Conservation (phyloP, 2,113 vertebrate genomes). For the Ictalurus punctatus region DNA sequence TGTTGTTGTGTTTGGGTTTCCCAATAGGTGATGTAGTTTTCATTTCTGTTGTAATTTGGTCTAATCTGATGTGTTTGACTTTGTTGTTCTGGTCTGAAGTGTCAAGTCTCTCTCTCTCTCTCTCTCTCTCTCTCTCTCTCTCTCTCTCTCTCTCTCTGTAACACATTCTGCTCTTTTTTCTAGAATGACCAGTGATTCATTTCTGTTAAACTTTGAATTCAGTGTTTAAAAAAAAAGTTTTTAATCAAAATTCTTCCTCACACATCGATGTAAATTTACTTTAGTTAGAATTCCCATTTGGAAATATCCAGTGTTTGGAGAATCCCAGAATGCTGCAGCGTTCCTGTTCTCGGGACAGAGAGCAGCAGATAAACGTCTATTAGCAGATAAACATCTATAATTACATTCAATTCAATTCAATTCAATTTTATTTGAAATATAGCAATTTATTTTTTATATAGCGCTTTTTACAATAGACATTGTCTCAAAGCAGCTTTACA, state of each 20-base stretch:
- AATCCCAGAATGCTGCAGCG: not conserved
- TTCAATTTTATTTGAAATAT: no score
- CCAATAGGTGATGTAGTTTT: no score
- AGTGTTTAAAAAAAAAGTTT: not conserved
- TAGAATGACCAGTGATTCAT: not conserved
- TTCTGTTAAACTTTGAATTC: not conserved
- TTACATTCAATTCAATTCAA: no score
- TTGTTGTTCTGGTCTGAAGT: no score
- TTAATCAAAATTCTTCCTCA: not conserved
- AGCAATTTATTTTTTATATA: no score
- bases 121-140: not conserved
- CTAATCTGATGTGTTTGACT: no score
- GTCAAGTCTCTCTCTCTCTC: not conserved
- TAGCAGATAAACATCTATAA: not conserved
- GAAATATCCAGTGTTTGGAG: not conserved
- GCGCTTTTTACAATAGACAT: no score
- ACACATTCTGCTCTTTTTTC: not conserved
- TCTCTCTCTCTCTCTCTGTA: not conserved
- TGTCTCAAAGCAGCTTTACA: no score
- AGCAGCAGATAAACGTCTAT: not conserved
- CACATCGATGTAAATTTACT: not conserved
- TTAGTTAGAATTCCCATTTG: not conserved
- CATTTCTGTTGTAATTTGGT: no score
- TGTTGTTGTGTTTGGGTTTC: no score
- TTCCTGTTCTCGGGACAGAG: not conserved